These are phyloP conservation scores for Anguilla pacifica DNA, from an alignment of 2,797 vertebrate genomes.

Conservation along the genomic window DNA sequence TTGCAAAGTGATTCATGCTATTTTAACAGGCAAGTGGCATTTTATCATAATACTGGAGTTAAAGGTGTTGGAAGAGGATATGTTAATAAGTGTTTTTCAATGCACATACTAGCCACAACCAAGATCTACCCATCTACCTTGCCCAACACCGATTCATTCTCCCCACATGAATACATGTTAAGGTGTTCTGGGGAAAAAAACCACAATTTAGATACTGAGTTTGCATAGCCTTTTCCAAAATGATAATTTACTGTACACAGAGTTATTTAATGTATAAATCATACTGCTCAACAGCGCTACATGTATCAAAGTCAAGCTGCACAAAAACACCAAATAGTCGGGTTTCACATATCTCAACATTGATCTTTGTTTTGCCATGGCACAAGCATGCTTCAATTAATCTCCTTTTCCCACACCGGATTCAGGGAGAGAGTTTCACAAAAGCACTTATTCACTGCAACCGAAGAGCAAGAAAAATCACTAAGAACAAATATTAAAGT, in stretches of 20 bases:
- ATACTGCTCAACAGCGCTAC: background rate
- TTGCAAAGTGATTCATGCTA: background rate
- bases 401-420: background rate
- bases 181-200: background rate
- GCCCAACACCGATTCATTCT: background rate
- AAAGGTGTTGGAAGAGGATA: background rate
- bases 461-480: background rate
- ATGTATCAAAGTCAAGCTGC: conserved; percentile 1
- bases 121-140: background rate
- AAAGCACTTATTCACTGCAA: background rate
- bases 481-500: background rate
- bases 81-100: no score
- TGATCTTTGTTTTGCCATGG: background rate
- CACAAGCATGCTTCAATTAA: conserved; percentile 11
- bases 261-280: background rate
- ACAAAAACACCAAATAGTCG: background rate
- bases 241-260: background rate
- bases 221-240: background rate
- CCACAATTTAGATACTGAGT: background rate
- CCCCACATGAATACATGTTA: no score
- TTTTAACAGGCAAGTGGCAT: background rate
- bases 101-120: background rate
- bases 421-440: background rate
- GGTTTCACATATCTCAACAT: background rate
- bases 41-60: background rate